phyloP scores from a whole-genome alignment of 30 jellyfish, hydroid and myxozoan species.

The Cassiopea xamachana region DNA sequence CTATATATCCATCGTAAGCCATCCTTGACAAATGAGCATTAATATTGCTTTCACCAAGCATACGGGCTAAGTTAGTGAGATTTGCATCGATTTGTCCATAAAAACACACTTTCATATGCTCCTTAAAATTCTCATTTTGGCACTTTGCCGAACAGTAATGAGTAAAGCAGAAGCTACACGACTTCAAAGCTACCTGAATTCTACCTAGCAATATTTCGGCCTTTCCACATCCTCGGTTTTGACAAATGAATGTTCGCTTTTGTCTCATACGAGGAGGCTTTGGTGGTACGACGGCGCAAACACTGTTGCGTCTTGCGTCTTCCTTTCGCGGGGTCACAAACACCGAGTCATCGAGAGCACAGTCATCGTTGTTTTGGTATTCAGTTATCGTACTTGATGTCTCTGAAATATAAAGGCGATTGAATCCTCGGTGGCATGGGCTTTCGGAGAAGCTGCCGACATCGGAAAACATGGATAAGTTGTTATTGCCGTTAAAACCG shows the following conservation, averaged over 20 bases:
- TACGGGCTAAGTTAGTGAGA: slow-evolving; percentile 10
- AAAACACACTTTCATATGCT: slow-evolving; percentile 71
- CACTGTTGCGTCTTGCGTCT: slow-evolving; percentile 39
- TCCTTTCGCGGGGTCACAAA: slow-evolving; percentile 53
- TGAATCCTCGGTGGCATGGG: slow-evolving; percentile 67
- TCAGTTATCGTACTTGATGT: slow-evolving; percentile 64
- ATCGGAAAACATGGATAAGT: slow-evolving; percentile 53
- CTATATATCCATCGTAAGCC: slow-evolving; percentile 45
- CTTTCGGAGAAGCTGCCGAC: slow-evolving; percentile 66
- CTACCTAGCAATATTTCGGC: slow-evolving; percentile 80
- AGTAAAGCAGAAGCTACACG: slow-evolving; percentile 89
- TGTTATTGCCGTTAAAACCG: slow-evolving; percentile 67
- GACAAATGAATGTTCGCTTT: slow-evolving; percentile 75
- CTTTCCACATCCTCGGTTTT: slow-evolving; percentile 63
- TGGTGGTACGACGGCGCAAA: slow-evolving; percentile 67
- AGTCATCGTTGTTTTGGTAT: slow-evolving; percentile 31
- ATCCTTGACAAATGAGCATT: slow-evolving; percentile 25
- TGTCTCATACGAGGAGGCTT: slow-evolving; percentile 91
- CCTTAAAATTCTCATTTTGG: slow-evolving; percentile 51
- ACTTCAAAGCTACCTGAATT: slow-evolving; percentile 72
- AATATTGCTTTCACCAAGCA: slow-evolving; percentile 12
- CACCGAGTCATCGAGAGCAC: slow-evolving; percentile 40
- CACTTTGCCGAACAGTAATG: slow-evolving; percentile 94
- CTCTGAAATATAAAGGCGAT: slow-evolving; percentile 51
- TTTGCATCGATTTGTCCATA: slow-evolving; percentile 76